phyloP scores from a whole-genome alignment of 2,113 vertebrate species.

The Triplophysa siluroides region DNA sequence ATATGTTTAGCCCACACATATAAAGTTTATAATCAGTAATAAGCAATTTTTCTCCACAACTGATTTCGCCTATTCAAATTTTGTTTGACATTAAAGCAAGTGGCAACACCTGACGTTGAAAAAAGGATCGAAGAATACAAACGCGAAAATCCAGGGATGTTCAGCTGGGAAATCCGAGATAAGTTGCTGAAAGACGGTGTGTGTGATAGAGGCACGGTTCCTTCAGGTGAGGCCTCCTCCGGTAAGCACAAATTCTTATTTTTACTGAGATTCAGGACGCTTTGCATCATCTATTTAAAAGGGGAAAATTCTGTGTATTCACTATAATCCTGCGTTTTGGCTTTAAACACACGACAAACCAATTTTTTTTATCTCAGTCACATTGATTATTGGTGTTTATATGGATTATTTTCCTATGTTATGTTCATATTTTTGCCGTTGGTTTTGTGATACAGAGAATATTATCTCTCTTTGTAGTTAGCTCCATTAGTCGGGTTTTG shows the following conservation, averaged over 20 bases:
- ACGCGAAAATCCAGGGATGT: conserved; percentile 96
- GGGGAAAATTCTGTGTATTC: background rate
- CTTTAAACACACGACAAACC: background rate
- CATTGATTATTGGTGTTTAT: background rate
- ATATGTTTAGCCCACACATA: background rate
- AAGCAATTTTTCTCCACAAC: background rate
- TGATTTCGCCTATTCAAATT: background rate
- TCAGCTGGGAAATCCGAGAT: conserved; percentile 99
- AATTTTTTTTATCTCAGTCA: too few species aligned
- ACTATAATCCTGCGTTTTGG: background rate
- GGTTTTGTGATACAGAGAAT: conserved; percentile 37
- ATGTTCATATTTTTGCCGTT: background rate
- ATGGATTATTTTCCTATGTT: background rate
- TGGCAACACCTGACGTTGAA: conserved; percentile 97
- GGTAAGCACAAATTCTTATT: conserved; percentile 78
- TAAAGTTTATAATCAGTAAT: too few species aligned
- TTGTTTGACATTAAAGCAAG: conserved; percentile 83
- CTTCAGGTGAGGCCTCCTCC: conserved; percentile 97
- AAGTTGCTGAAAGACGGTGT: conserved; percentile 96
- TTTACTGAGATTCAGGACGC: conserved; percentile 37
- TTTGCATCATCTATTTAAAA: background rate
- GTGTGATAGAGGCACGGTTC: conserved; percentile 96
- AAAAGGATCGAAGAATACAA: conserved; percentile 99
- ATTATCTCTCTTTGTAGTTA: conserved; percentile 84
- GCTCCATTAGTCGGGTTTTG: conserved; percentile 99